Base-by-base conservation (phyloP, 2,888 invertebrate genomes). In the Plebejus anna region DNA sequence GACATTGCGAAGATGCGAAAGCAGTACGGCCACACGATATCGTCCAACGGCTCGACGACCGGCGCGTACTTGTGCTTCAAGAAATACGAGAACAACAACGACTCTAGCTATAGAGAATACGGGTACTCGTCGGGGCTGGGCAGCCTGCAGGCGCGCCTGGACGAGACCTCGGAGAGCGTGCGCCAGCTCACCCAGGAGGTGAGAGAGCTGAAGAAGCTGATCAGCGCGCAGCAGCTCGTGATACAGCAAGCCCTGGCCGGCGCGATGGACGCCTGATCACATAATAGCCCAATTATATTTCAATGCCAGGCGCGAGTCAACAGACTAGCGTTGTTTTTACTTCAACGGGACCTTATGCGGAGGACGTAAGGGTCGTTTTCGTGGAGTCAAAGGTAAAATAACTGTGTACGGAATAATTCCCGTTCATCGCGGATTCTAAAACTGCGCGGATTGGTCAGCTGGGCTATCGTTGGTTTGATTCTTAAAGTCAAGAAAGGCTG, bases 1-100 rank as follows among this genome's bases (percentile, higher is more conserved):
- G 97, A 97, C 82, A 96, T 97, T 72, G 97, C 97, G 0, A 96
- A 96, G 84, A 95, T 96, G 89, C 94, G 96, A 70, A 97, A 96
- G 84, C 94, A 96, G 83, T 95, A 96, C 82, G 95, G 96, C 2
- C 95, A 96, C 82, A 96, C 96, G 0, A 95, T 96, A 80, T 96
- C 96, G 4, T 95, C 96, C 0, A 95, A 95, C 80, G 95, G 95
- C 28, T 95, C 95, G 5, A 95, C 95, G 32, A 95, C 95, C 1
- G 95, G 96, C 1, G 95, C 95, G 79, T 94, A 95, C 81, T 95
- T 95, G 0, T 95, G 95, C 81, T 96, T 95, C 83, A 96, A 95
- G 84, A 95, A 95, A 83, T 95, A 95, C 81, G 96, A 95, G 83
- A 96, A 96, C 81, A 95, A 95, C 79, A 93, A 94, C 79, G 92